Conservation (phyloP, 2,797 vertebrate genomes). For the Pogonophryne albipinna region DNA sequence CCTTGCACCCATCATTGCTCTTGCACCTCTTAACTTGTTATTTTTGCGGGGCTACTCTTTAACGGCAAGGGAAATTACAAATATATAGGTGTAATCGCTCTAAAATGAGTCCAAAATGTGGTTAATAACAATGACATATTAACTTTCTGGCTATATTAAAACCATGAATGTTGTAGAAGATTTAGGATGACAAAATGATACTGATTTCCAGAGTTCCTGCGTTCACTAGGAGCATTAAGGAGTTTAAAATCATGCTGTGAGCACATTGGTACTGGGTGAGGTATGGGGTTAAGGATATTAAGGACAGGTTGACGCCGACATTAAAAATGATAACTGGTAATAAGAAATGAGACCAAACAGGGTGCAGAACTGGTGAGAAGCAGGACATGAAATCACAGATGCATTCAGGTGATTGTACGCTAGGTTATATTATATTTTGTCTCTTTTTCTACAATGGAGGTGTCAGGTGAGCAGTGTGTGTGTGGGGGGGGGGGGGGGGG, state of each 20-base stretch:
- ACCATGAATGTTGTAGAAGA: too few species aligned
- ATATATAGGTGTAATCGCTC: too few species aligned
- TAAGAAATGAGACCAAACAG: neutral
- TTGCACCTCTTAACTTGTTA: too few species aligned
- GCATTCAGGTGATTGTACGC: neutral
- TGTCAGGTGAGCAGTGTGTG: neutral
- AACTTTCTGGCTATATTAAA: too few species aligned
- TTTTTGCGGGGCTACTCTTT: too few species aligned
- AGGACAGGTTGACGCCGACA: conserved; percentile 7
- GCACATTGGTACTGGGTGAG: neutral
- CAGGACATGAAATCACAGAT: conserved; percentile 27
- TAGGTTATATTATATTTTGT: conserved; percentile 1
- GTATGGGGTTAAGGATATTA: conserved; percentile 1
- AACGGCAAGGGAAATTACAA: too few species aligned
- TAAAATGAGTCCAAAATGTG: too few species aligned
- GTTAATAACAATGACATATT: too few species aligned
- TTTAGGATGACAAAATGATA: too few species aligned
- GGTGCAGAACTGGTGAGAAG: conserved; percentile 42
- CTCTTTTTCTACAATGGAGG: too few species aligned
- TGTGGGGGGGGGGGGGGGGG: neutral
- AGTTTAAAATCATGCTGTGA: neutral
- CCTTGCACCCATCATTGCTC: neutral
- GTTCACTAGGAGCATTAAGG: neutral
- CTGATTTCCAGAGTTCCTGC: too few species aligned
- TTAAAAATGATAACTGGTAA: too few species aligned